Base-by-base conservation (phyloP, 2,113 vertebrate species). In the Pluvianellus socialis region DNA sequence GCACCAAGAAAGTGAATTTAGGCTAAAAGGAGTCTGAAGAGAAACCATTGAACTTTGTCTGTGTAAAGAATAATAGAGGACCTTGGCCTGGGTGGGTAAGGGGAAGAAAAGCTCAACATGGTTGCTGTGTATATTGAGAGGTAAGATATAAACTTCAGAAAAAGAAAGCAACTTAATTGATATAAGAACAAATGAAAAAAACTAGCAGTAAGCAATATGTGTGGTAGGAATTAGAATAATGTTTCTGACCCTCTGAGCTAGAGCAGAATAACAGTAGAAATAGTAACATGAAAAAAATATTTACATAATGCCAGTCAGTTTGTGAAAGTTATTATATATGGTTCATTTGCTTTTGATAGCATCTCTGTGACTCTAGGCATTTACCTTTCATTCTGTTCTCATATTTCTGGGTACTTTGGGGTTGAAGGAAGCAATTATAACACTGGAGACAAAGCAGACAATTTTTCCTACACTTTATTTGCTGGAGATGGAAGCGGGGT, bases 121-220 rank as follows among this genome's bases (percentile, higher is more conserved):
- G 2, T 38, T 71, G 22, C 13, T 1, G 0, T 13, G 3, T 50
- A 3, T 38, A 42, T 28, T 50, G 61, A 12, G 5, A 93, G 2
- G 6, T 15, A 67, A 49, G 10, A 44, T 1, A 7, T 12, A 56
- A 71, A 63, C 6, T 28, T 62, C 9, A 71, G 32, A 26, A 45
- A 62, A 49, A 56, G 18, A 17, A 71, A 49, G 8, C 12, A 18
- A 28, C 12, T 30, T 50, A 38, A 44, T 1, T 45, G 55, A 35
- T 71, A 9, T 1, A 49, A 80, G 5, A 53, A 27, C 3, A 66
- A 89, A 44, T 2, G 68, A 26, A 21, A 73, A 21, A 73, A 58
- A 17, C 5, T 28, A 67, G 4, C 6, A 28, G 13, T 58, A 42
- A 73, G 5, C 8, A 58, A 33, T 13, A 33, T 13, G 7, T 26